phyloP scores from a whole-genome alignment of 1,140 invertebrate genomes.

The Amphibalanus amphitrite region DNA sequence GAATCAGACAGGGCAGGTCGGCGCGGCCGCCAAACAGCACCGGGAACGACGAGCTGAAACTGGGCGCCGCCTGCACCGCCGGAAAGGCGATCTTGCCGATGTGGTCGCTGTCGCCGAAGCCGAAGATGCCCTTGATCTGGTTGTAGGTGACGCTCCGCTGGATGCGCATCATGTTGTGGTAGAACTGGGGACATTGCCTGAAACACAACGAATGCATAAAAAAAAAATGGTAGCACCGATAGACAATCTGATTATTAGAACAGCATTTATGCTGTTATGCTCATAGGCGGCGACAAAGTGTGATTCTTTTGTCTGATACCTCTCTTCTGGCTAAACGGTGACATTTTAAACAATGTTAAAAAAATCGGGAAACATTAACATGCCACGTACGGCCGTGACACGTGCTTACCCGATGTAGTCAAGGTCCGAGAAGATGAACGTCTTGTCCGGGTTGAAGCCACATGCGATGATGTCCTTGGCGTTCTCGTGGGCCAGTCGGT shows the following conservation, averaged over 20 bases:
- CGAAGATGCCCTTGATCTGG: constrained; percentile 84
- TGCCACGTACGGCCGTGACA: too few relatives aligned
- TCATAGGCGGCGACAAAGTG: too few relatives aligned
- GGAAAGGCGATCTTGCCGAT: constrained; percentile 97
- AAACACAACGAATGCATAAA: too few relatives aligned
- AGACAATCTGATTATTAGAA: too few relatives aligned
- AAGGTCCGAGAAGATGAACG: constrained; percentile 93
- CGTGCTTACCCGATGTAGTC: constrained; percentile 69
- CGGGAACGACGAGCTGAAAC: constrained; percentile 87
- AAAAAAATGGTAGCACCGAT: too few relatives aligned
- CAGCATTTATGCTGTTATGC: too few relatives aligned
- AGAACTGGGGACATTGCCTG: constrained; percentile 70
- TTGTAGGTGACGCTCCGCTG: constrained; percentile 91
- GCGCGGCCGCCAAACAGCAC: constrained; percentile 66
- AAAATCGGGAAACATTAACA: too few relatives aligned
- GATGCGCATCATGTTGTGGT: constrained; percentile 57
- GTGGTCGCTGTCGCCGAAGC: constrained; percentile 82
- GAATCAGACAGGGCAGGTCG: constrained; percentile 82
- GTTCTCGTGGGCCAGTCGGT: constrained; percentile 72
- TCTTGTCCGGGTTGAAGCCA: constrained; percentile 90
- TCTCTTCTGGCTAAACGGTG: too few relatives aligned
- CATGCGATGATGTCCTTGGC: constrained; percentile 96
- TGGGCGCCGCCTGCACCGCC: constrained; percentile 86
- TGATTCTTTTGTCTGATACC: too few relatives aligned
- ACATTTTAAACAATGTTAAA: too few relatives aligned